Percentiles rank a stretch among this genome's conserved stretches.
Evolutionary conservation across 2,888 invertebrate species (phyloP).

Genomic region (Drosophila acutilabella): DNA sequence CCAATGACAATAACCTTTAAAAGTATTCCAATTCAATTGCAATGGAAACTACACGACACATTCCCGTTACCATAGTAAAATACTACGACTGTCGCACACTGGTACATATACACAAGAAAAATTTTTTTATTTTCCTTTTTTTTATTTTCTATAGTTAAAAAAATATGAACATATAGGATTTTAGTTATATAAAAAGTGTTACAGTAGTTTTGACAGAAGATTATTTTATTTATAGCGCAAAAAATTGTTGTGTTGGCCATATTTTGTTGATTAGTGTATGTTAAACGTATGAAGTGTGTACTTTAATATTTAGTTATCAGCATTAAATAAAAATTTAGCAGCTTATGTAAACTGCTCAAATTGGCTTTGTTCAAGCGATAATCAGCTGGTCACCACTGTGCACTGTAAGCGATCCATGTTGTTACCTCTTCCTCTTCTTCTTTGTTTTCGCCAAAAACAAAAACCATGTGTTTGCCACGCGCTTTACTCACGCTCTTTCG

Average conservation of each 20-base stretch:
- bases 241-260: no score
- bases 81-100: neutral
- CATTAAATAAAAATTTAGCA: neutral
- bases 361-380: neutral
- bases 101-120: neutral
- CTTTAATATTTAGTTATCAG: neutral
- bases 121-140: neutral
- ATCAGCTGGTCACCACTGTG: constrained; percentile 26
- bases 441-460: constrained; percentile 73
- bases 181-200: no score
- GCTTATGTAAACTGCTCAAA: neutral
- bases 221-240: no score
- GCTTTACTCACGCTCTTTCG: constrained; percentile 48
- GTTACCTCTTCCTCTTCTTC: constrained; percentile 46
- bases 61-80: constrained; percentile 2
- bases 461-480: constrained; percentile 79
- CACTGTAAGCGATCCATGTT: constrained; percentile 51
- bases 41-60: constrained; percentile 1
- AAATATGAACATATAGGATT: no score
- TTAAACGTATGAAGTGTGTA: constrained; percentile 1
- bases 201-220: no score
- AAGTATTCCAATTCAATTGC: neutral
- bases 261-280: no score
- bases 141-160: no score
- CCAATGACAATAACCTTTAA: constrained; percentile 7